A percentile compares a stretch with the other conserved stretches of the same genome.
phyloP scores from a whole-genome alignment of 1,140 invertebrate species.

The Bicyclus anynana region DNA sequence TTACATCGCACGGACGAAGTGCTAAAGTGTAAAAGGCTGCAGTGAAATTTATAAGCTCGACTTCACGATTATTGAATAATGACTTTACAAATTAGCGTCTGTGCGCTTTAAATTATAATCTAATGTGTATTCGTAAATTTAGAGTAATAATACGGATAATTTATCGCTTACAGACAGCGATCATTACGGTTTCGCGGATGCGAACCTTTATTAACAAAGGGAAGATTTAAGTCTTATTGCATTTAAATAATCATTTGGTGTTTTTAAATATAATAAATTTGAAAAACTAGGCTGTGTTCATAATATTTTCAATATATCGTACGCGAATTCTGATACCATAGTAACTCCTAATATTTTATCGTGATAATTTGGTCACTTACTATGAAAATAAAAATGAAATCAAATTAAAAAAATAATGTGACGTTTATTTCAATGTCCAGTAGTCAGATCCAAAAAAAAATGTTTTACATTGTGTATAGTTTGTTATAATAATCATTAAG shows the following conservation, averaged over 20 bases:
- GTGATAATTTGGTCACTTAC: too few relatives aligned
- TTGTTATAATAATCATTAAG: too few relatives aligned
- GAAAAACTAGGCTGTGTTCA: not conserved
- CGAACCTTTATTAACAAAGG: slow-evolving; percentile 32
- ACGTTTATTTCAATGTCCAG: too few relatives aligned
- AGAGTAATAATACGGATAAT: slow-evolving; percentile 42
- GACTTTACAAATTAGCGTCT: slow-evolving; percentile 62
- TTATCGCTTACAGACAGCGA: slow-evolving; percentile 32
- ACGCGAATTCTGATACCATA: too few relatives aligned
- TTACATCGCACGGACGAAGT: slow-evolving; percentile 55
- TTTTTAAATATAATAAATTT: slow-evolving; percentile 4
- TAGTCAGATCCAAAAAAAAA: too few relatives aligned
- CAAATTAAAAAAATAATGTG: too few relatives aligned
- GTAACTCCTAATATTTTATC: too few relatives aligned
- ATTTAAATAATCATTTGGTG: slow-evolving; percentile 39
- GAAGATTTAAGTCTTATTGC: slow-evolving; percentile 28
- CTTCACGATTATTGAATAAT: slow-evolving; percentile 74
- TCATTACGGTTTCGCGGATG: slow-evolving; percentile 39
- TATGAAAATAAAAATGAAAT: too few relatives aligned
- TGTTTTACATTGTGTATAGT: too few relatives aligned
- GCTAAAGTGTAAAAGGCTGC: slow-evolving; percentile 74
- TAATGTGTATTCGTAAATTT: slow-evolving; percentile 41
- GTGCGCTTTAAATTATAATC: slow-evolving; percentile 41
- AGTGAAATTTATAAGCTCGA: slow-evolving; percentile 68
- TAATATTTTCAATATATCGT: too few relatives aligned